These are phyloP conservation scores for Dorcus hopei DNA, from an alignment of 2,888 invertebrate species.

Conservation along the genomic window DNA sequence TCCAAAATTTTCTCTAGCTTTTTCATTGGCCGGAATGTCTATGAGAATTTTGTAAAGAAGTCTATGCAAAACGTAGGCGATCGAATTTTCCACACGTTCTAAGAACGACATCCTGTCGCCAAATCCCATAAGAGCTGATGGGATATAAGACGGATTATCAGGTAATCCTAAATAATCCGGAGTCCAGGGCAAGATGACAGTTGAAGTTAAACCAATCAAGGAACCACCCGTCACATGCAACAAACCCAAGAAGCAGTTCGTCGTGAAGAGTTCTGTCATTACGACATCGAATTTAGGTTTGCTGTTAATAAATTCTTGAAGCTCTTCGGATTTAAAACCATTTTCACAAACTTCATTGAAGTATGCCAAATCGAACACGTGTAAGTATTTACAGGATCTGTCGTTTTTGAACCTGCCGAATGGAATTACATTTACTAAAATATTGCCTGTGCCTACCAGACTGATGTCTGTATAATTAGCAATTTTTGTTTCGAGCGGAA, in stretches of 20 bases:
- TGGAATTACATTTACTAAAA: constrained; percentile 8
- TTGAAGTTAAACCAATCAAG: constrained; percentile 53
- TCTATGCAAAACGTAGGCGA: constrained; percentile 4
- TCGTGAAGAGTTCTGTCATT: constrained; percentile 65
- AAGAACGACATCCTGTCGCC: constrained; percentile 30
- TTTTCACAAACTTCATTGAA: constrained; percentile 14
- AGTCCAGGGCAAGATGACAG: constrained; percentile 49
- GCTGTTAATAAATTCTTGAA: constrained; percentile 42
- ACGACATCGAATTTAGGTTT: constrained; percentile 61
- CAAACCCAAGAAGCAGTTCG: constrained; percentile 64
- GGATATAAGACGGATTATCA: constrained; percentile 49
- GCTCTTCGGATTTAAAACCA: constrained; percentile 37
- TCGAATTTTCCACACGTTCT: constrained; percentile 28
- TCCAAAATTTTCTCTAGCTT: constrained; percentile 26
- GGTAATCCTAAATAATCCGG: constrained; percentile 50
- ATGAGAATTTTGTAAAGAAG: neutral
- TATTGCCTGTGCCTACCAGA: constrained; percentile 13
- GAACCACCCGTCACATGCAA: constrained; percentile 59
- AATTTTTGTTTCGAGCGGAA: constrained; percentile 42
- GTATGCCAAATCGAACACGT: neutral
- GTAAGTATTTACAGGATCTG: constrained; percentile 2
- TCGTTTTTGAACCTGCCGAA: neutral
- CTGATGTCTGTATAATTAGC: constrained; percentile 22
- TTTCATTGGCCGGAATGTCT: neutral
- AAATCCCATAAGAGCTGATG: constrained; percentile 45